Evolutionary conservation across 2,797 vertebrate genomes (phyloP).

Genomic region (Melanotaenia boesemani): DNA sequence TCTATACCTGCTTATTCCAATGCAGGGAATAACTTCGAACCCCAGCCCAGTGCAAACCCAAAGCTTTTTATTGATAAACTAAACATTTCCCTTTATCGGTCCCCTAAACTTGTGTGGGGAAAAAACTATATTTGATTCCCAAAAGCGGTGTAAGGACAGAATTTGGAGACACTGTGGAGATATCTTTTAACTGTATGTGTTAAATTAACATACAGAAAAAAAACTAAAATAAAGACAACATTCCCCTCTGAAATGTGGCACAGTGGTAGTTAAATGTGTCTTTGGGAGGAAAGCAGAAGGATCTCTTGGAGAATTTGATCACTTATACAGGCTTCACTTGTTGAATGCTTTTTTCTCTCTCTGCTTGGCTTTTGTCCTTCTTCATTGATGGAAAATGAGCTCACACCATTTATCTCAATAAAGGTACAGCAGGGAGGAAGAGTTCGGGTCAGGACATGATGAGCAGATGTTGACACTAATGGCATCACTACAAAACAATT

Average conservation of each 20-base stretch:
- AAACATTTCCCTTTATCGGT: no score
- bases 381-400: background rate
- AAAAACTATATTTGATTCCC: no score
- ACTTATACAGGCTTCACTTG: slow-evolving; percentile 4
- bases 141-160: background rate
- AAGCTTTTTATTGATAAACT: no score
- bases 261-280: background rate
- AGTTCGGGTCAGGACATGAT: slow-evolving; percentile 17
- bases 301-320: background rate
- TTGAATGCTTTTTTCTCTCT: slow-evolving; percentile 3
- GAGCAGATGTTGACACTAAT: slow-evolving; percentile 24
- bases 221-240: background rate
- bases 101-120: no score
- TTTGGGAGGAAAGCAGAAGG: background rate
- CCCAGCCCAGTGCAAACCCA: no score
- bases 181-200: background rate
- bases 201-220: background rate
- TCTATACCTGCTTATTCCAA: background rate
- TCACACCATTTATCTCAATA: slow-evolving; percentile 1
- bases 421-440: slow-evolving; percentile 1
- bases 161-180: background rate
- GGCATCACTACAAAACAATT: slow-evolving; percentile 1
- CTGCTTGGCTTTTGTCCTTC: background rate
- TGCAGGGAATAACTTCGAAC: no score
- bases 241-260: background rate